Percentiles rank a stretch among this genome's conserved stretches.
phyloP scores from a whole-genome alignment of 2,797 vertebrate genomes.

The Ispidina picta region DNA sequence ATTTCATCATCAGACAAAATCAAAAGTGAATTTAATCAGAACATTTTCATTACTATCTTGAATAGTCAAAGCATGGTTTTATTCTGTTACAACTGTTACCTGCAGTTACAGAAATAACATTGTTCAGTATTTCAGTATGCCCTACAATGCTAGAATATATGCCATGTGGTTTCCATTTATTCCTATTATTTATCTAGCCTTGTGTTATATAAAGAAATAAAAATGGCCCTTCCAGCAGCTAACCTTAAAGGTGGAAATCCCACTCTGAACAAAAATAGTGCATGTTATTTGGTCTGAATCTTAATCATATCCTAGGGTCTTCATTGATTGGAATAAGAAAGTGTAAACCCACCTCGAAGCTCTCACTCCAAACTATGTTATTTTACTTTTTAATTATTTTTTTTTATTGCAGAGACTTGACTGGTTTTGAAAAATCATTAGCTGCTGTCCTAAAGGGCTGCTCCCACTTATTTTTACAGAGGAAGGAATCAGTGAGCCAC shows the following conservation, averaged over 20 bases:
- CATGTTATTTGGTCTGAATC: background rate
- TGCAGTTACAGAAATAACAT: background rate
- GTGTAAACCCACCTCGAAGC: background rate
- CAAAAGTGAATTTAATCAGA: background rate
- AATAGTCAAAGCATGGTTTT: background rate
- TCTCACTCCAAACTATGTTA: background rate
- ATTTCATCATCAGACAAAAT: background rate
- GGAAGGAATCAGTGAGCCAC: background rate
- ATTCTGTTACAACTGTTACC: background rate
- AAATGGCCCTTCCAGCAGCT: background rate
- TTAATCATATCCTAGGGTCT: background rate
- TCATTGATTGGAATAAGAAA: background rate
- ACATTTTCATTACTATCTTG: background rate
- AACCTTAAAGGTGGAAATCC: background rate
- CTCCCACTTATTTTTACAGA: accelerated
- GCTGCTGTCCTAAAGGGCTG: background rate
- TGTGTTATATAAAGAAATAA: background rate
- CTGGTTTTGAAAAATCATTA: background rate
- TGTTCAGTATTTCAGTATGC: background rate
- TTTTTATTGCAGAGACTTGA: background rate
- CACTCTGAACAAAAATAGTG: background rate
- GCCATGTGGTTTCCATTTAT: background rate
- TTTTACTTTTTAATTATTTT: background rate
- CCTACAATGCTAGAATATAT: background rate
- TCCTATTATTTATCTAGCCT: background rate